Evolutionary conservation across 2,888 invertebrate genomes (phyloP), one percentile per base, ranked within the genome.

Genomic region (Apamea epomidion): DNA sequence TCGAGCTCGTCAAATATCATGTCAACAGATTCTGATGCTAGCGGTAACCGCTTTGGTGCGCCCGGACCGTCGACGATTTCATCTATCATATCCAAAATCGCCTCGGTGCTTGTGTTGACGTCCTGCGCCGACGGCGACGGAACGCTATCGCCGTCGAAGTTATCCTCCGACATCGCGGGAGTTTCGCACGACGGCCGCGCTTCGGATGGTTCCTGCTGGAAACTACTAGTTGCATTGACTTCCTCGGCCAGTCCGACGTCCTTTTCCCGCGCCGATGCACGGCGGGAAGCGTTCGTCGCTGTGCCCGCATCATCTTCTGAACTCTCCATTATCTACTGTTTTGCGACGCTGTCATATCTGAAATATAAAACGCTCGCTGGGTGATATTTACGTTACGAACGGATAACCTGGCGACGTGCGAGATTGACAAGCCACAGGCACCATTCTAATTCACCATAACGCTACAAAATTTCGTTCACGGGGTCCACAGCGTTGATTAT

Each of bases 371-470:
- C 95, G 93, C 95, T 95, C 94, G 94, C 95, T 95, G 92, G 94
- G 94, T 95, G 95, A 96, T 96, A 96, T 96, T 97, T 96, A 96
- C 95, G 96, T 96, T 96, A 95, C 93, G 94, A 95, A 95, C 92
- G 93, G 94, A 96, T 96, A 96, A 96, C 95, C 96, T 96, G 96
- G 95, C 96, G 97, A 97, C 96, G 95, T 97, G 96, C 95, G 92
- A 96, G 96, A 96, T 95, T 96, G 97, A 96, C 96, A 95, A 97
- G 95, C 95, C 95, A 96, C 95, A 96, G 96, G 95, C 96, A 96
- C 96, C 97, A 96, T 97, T 97, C 97, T 96, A 97, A 96, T 97
- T 96, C 97, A 97, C 97, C 96, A 97, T 96, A 97, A 96, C 96
- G 96, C 95, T 95, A 97, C 94, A 93, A 94, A 94, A 95, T 94